A percentile compares a stretch with the other conserved stretches of the same genome.
phyloP scores from a whole-genome alignment of 2,888 invertebrate genomes.

The Cistogaster globosa region DNA sequence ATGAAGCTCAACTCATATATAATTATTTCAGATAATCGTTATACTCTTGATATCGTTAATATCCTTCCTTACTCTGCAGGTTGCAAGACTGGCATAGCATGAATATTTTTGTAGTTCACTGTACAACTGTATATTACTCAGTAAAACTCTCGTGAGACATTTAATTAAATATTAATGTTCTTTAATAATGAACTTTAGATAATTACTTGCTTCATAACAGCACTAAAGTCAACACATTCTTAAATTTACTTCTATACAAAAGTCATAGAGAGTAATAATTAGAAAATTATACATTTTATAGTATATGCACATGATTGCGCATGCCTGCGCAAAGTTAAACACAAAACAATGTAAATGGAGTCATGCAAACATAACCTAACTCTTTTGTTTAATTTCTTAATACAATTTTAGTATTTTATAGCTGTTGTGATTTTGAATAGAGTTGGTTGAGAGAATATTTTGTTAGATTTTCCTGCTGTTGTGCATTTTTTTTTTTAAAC shows the following conservation, averaged over 20 bases:
- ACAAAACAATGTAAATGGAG: background rate
- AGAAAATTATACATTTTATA: constrained; percentile 8
- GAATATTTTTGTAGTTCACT: background rate
- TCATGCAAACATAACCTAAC: constrained; percentile 37
- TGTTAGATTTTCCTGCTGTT: constrained; percentile 18
- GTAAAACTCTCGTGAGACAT: background rate
- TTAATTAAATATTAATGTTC: constrained; percentile 25
- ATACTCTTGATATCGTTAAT: no score
- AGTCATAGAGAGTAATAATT: constrained; percentile 15
- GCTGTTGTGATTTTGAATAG: background rate
- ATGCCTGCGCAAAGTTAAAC: constrained; percentile 40
- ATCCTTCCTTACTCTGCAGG: no score
- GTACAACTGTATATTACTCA: background rate
- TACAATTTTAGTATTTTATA: constrained; percentile 1
- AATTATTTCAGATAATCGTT: no score
- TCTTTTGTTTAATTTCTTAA: background rate
- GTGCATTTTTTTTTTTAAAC: constrained; percentile 5
- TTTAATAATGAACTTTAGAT: constrained; percentile 1
- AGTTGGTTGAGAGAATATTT: constrained; percentile 22
- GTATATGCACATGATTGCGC: constrained; percentile 32
- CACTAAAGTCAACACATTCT: background rate
- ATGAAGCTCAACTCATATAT: no score
- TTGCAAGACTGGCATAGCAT: no score
- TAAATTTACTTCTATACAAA: no score
- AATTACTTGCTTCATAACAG: background rate